These are phyloP conservation scores for rat (Rattus norvegicus) DNA, from an alignment of 2,113 vertebrate species.

Conservation along the genomic window GRCr8 NC_086028.1:10834001-10834500, in stretches of 20 bases:
- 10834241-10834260: background rate
- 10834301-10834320: background rate
- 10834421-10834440: background rate
- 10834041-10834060: background rate
- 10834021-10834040: background rate
- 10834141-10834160: background rate
- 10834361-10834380: background rate
- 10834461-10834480: background rate
- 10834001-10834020: background rate
- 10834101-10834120: background rate
- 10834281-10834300: background rate
- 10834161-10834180: background rate
- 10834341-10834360: background rate
- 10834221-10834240: background rate
- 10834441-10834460: background rate
- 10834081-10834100: background rate
- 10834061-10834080: background rate
- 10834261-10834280: no score
- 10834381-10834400: background rate
- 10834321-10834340: background rate
- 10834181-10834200: background rate
- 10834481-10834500: background rate
- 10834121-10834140: background rate
- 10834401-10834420: no score
- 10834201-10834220: background rate